Conservation (phyloP, 2,797 vertebrate species). For the Emys orbicularis region DNA sequence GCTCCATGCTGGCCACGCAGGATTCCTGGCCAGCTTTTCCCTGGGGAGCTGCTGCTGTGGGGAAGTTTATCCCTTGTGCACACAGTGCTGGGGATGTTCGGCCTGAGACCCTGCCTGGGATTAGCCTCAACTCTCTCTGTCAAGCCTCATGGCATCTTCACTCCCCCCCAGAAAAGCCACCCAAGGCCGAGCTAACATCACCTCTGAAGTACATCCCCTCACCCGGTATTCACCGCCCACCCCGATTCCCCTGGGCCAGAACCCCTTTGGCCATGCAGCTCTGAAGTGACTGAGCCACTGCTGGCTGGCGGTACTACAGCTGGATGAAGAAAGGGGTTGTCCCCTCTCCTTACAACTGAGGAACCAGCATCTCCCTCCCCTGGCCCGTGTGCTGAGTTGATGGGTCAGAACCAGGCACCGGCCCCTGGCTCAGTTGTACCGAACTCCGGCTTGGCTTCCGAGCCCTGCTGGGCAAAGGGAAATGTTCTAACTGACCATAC, state of each 20-base stretch:
- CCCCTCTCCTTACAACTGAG: neutral
- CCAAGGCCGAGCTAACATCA: neutral
- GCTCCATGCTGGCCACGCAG: too few species aligned
- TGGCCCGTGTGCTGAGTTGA: neutral
- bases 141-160: neutral
- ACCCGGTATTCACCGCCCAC: accelerated
- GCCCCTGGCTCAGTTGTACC: neutral
- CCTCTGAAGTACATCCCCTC: neutral
- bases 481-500: neutral
- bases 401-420: neutral
- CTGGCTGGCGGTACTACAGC: neutral
- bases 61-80: neutral
- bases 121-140: neutral
- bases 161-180: neutral
- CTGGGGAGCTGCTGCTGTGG: neutral
- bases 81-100: neutral
- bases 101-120: neutral
- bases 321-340: too few species aligned
- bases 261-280: neutral
- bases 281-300: neutral
- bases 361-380: neutral
- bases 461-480: neutral
- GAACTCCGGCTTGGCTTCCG: neutral
- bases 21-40: too few species aligned
- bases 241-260: neutral